Percentiles rank a stretch among this genome's conserved stretches.
Evolutionary conservation across 2,888 invertebrate genomes (phyloP).

Genomic region (Drosophila quinaria): DNA sequence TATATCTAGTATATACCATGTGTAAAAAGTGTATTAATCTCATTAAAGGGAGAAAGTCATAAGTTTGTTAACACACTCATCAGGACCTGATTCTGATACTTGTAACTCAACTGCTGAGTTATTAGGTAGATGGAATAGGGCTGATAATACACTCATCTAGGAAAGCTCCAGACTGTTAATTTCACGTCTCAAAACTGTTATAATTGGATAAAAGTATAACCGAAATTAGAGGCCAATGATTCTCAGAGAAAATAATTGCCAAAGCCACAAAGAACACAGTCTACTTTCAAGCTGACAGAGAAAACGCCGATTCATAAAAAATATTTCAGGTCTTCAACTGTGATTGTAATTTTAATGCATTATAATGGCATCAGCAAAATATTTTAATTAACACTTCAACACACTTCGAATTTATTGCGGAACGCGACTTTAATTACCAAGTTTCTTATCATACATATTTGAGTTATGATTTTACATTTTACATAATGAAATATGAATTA

Average conservation of each 20-base stretch:
- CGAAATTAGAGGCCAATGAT: background rate
- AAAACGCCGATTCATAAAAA: background rate
- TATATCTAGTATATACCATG: background rate
- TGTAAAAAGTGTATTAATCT: background rate
- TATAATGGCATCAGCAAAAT: slow-evolving; percentile 1
- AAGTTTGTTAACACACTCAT: background rate
- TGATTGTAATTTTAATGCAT: background rate
- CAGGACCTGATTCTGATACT: background rate
- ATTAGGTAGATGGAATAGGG: no score
- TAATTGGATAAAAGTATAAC: background rate
- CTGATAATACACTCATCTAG: no score
- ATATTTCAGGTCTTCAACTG: background rate
- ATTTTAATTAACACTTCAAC: slow-evolving; percentile 23
- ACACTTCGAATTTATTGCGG: background rate
- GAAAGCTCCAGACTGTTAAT: no score
- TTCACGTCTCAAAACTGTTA: background rate
- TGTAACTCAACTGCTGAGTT: no score
- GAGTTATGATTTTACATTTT: no score
- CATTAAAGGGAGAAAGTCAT: background rate
- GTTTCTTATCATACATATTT: no score
- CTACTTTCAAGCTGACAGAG: background rate
- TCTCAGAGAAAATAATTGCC: background rate
- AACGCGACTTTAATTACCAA: no score
- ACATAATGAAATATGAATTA: no score
- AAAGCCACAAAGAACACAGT: background rate